Evolutionary conservation across 1,140 invertebrate genomes (phyloP).

Genomic region (Drosophila pandora): DNA sequence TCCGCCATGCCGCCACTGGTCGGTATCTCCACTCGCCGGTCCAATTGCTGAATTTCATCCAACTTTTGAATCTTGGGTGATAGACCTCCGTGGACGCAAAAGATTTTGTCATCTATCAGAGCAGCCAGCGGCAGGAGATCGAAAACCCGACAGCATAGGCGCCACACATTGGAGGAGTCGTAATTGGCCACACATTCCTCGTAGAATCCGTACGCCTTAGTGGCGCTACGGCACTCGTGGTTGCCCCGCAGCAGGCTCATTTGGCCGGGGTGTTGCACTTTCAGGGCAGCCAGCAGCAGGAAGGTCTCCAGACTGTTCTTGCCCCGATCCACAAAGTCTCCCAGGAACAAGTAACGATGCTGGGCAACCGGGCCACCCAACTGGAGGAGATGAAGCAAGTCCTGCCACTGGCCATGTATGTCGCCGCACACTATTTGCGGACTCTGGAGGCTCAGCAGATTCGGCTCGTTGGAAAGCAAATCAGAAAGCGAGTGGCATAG

Average conservation of each 20-base stretch:
- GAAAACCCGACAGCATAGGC: slow-evolving; percentile 99
- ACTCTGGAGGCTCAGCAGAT: slow-evolving; percentile 99
- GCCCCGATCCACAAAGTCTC: slow-evolving; percentile 99
- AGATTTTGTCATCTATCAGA: slow-evolving; percentile 99
- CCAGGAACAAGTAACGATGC: slow-evolving; percentile 99
- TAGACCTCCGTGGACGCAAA: slow-evolving; percentile 99
- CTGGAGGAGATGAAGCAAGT: slow-evolving; percentile 99
- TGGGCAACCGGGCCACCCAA: slow-evolving; percentile 99
- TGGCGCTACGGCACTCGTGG: slow-evolving; percentile 99
- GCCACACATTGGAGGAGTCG: slow-evolving; percentile 98
- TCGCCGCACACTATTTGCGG: slow-evolving; percentile 99
- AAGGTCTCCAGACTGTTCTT: slow-evolving; percentile 99
- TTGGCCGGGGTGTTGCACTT: slow-evolving; percentile 99
- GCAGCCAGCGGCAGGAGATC: slow-evolving; percentile 99
- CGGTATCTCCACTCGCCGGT: slow-evolving; percentile 99
- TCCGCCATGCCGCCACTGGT: slow-evolving; percentile 99
- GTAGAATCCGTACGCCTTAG: slow-evolving; percentile 99
- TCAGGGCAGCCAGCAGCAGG: slow-evolving; percentile 96
- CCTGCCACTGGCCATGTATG: slow-evolving; percentile 99
- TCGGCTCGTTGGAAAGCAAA: slow-evolving; percentile 99
- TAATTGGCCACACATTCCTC: slow-evolving; percentile 99
- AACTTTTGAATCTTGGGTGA: slow-evolving; percentile 99
- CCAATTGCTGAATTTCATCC: slow-evolving; percentile 99
- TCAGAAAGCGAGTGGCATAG: slow-evolving; percentile 99
- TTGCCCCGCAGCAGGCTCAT: slow-evolving; percentile 98